Evolutionary conservation across 1,140 invertebrate species (phyloP), one percentile per base, ranked within the genome.

Genomic region (Heliothis virescens): DNA sequence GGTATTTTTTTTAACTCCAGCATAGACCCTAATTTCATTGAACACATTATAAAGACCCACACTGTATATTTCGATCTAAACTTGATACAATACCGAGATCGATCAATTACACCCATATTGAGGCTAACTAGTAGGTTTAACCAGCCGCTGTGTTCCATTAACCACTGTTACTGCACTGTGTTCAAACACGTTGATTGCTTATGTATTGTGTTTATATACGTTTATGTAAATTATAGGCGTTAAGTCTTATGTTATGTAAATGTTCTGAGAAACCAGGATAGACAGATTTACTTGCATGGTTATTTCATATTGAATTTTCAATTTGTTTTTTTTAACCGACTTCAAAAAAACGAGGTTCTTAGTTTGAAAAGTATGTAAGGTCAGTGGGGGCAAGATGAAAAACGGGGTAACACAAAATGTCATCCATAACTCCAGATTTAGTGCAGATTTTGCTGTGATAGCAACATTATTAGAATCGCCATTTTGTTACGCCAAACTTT

Each of bases 241-340:
- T 67, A 21, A 67, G 41, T 67, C 63, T 16, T 67, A 67, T 67
- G 63, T 50, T 67, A 67, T 67, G 63, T 67, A 48, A 67, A 48
- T 67, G 34, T 41, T 41, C 34, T 41, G 15, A 48, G 63, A 11
- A 67, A 48, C 16, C 15, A 10, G n/a, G 41, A 67, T 16, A 48
- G 5, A 48, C 41, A 18, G 41, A 65, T 67, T 50, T 50, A 50
- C 18, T 48, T 67, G 55, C 9, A 41, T 41, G 34, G 34, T 34
- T 3, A n/a, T n/a, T n/a, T n/a, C 21, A 26, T 26, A n/a, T 2
- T 1, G 2, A 26, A 26, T 26, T 26, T 26, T 26, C 21, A 2
- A 26, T 26, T n/a, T n/a, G n/a, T n/a, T 26, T 26, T 26, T 26
- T 26, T 26, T 26, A 26, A 26, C 21, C 21, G 1, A 26, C 2